Percentiles rank a stretch among this genome's conserved stretches.
phyloP scores from a whole-genome alignment of 2,113 vertebrate species.

The Merops nubicus region DNA sequence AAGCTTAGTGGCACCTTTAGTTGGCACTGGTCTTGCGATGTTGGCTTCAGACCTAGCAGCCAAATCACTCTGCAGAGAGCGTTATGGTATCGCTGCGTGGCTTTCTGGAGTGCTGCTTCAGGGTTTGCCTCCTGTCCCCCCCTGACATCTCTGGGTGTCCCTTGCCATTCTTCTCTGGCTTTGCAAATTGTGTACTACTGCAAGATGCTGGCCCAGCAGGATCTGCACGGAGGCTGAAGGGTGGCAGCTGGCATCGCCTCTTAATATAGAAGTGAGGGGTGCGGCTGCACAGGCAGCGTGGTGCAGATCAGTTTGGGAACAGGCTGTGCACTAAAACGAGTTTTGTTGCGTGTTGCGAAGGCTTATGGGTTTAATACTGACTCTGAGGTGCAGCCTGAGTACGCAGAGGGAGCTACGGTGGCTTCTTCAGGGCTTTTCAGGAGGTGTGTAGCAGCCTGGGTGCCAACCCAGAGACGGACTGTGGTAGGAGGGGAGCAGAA shows the following conservation, averaged over 20 bases:
- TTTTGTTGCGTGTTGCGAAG: background rate
- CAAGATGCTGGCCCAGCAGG: conserved; percentile 20
- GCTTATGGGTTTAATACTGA: background rate
- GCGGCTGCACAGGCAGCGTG: background rate
- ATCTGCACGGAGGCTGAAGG: background rate
- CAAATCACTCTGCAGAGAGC: background rate
- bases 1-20: background rate
- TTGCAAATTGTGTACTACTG: background rate
- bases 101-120: background rate
- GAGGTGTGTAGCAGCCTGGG: accelerated
- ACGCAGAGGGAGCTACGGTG: background rate
- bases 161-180: background rate
- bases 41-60: background rate
- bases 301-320: background rate
- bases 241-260: conserved; percentile 33
- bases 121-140: background rate
- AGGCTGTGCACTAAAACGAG: background rate
- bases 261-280: conserved; percentile 29
- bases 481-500: background rate
- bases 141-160: background rate
- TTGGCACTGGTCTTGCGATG: background rate
- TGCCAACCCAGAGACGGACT: background rate
- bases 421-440: background rate
- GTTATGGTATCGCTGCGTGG: accelerated
- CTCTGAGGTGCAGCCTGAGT: background rate